These are phyloP conservation scores for Ctenicera cuprea DNA, from an alignment of 2,888 invertebrate genomes.

Conservation along the genomic window DNA sequence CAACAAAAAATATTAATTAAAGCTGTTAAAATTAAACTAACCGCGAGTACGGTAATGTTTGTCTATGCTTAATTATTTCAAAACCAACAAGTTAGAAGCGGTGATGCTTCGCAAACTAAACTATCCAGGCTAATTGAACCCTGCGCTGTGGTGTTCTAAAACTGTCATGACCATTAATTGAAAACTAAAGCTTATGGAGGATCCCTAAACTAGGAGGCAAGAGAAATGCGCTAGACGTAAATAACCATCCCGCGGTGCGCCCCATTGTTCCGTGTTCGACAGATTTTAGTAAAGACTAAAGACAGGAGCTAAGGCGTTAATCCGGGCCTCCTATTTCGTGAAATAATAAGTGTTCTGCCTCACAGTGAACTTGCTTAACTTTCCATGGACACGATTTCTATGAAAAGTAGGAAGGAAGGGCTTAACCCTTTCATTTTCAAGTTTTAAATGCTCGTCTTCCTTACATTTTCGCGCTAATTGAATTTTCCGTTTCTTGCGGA, in stretches of 20 bases:
- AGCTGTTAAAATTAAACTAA: slow-evolving; percentile 6
- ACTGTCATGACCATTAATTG: slow-evolving; percentile 46
- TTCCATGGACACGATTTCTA: slow-evolving; percentile 21
- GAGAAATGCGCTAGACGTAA: slow-evolving; percentile 35
- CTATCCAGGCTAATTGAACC: slow-evolving; percentile 33
- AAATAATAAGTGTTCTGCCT: slow-evolving; percentile 26
- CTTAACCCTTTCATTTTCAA: slow-evolving; percentile 35
- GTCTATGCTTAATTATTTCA: slow-evolving; percentile 25
- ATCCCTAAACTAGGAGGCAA: slow-evolving; percentile 24
- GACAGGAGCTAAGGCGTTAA: slow-evolving; percentile 10
- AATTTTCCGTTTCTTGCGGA: slow-evolving; percentile 21
- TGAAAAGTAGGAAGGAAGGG: slow-evolving; percentile 36
- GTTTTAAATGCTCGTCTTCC: slow-evolving; percentile 26
- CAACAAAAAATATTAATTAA: slow-evolving; percentile 20
- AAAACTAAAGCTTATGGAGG: slow-evolving; percentile 35
- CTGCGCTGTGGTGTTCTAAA: slow-evolving; percentile 37
- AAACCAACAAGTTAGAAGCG: slow-evolving; percentile 30
- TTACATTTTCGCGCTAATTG: slow-evolving; percentile 30
- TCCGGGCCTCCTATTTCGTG: slow-evolving; percentile 10
- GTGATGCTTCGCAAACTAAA: slow-evolving; percentile 36
- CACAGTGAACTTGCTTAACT: slow-evolving; percentile 23
- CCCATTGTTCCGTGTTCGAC: slow-evolving; percentile 36
- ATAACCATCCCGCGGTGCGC: slow-evolving; percentile 32
- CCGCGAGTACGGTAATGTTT: slow-evolving; percentile 2
- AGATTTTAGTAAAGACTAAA: slow-evolving; percentile 13